These are phyloP conservation scores for Drosophila equinoxialis DNA, from an alignment of 1,140 invertebrate species.

Conservation along the genomic window DNA sequence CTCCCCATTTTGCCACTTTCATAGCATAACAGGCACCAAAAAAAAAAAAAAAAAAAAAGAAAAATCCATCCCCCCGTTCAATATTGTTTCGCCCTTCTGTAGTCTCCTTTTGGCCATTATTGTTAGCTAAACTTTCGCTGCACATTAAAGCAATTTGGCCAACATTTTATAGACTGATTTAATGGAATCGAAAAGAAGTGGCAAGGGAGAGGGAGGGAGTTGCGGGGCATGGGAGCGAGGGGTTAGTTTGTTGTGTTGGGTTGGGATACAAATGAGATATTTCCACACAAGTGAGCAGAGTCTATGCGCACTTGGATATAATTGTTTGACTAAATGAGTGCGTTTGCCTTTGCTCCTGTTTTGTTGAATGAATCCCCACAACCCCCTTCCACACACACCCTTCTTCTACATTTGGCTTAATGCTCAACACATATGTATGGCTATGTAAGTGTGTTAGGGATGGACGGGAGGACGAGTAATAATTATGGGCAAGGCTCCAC, in stretches of 20 bases:
- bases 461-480: conserved; percentile 44
- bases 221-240: background rate
- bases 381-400: background rate
- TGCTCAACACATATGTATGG: conserved; percentile 43
- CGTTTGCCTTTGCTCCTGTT: conserved; percentile 18
- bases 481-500: conserved; percentile 63
- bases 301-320: conserved; percentile 73
- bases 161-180: conserved; percentile 68
- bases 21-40: background rate
- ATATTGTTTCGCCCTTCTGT: background rate
- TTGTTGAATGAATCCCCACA: conserved; percentile 9
- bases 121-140: conserved; percentile 53
- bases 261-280: conserved; percentile 62
- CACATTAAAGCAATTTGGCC: conserved; percentile 67
- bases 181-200: conserved; percentile 18
- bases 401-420: conserved; percentile 39
- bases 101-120: background rate
- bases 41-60: background rate
- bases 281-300: conserved; percentile 73
- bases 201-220: background rate
- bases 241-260: conserved; percentile 1
- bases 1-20: background rate
- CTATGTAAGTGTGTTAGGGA: background rate
- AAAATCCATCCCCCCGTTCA: background rate
- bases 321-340: conserved; percentile 66